Evolutionary conservation across 2,113 vertebrate genomes (phyloP), one percentile per base, ranked within the genome.

Genomic region (Cynoglossus semilaevis): DNA sequence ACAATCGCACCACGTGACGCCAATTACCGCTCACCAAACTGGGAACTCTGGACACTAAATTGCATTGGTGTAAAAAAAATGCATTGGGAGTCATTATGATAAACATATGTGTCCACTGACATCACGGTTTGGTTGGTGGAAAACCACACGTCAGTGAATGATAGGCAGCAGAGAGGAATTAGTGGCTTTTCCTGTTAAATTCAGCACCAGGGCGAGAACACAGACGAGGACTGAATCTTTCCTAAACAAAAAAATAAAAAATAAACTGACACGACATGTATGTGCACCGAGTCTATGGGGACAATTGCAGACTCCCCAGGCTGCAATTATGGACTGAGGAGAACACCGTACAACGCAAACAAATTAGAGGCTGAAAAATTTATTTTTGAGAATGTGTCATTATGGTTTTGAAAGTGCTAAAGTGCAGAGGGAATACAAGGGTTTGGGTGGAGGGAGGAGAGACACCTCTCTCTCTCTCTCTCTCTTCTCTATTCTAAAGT

Each of bases 361-460:
- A 72, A 51, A 83, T 68, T 16, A 70, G 49, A 58, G 51, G 22
- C 71, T 35, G 63, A 29, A 29, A 29, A 29, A 74, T 77, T 18
- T 60, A 70, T 80, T 68, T 53, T 35, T 13, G 50, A 68, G 52
- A 63, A 70, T 69, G 63, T 65, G 49, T 76, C 49, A 73, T 79
- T 74, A 74, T 75, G 74, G 63, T 65, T 77, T 84, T 57, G 13
- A 67, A 63, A 71, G 61, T 40, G 34, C n/a, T 63, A 51, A 46
- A 40, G 41, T 36, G 15, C 37, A 63, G 42, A 64, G 70, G 47
- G 61, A 57, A 55, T 48, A 52, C 43, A 34, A 47, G 46, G 34
- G 44, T 51, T 79, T 61, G 58, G 77, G 74, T 43, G 42, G 45
- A 19, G 17, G 40, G 58, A 51, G 71, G 19, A 41, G 34, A 53